Base-by-base conservation (phyloP, 2,113 vertebrate genomes). In the Pituophis catenifer region DNA sequence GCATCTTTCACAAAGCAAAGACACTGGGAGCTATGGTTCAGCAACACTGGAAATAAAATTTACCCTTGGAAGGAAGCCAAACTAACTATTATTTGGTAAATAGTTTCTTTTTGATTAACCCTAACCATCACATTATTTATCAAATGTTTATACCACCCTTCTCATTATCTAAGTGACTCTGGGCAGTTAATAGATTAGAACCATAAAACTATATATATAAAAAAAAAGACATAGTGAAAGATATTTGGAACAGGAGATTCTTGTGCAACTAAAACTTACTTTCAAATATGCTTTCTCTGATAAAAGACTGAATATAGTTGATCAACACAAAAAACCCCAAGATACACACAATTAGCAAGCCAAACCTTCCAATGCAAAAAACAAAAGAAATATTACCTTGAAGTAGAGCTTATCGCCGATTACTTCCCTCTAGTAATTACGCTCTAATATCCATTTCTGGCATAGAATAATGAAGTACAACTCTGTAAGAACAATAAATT, bases 381-480 rank as follows among this genome's bases (percentile, higher is more conserved):
- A 26, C 24, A 65, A 70, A 29, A 50, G 10, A 38, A 33, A 44
- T 11, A n/a, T 93, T 93, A 93, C 92, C 92, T 93, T 87, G 58
- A 90, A 62, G 57, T 23, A 90, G 89, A 93, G n/a, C 17, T 90
- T 93, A 90, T 93, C n/a, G 13, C 86, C 62, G 48, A 48, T 33
- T 90, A 59, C 19, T 90, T 52, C 44, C 48, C 58, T 87, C 48
- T 59, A 59, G n/a, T 54, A 87, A 86, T 55, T 90, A 93, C 6
- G 26, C 50, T 54, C 57, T 86, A 54, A 93, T 85, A 52, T 93
- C 92, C 92, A 93, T 93, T 90, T 92, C 62, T 93, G 55, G 62
- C 48, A 86, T 9, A 23, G 50, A 86, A 87, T 21, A 44, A 33
- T 5, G 50, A 90, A 65, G 55, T 38, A 15, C 38, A 90, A 53